Base-by-base conservation (phyloP, 2,888 invertebrate species). In the Hemithea aestivaria region DNA sequence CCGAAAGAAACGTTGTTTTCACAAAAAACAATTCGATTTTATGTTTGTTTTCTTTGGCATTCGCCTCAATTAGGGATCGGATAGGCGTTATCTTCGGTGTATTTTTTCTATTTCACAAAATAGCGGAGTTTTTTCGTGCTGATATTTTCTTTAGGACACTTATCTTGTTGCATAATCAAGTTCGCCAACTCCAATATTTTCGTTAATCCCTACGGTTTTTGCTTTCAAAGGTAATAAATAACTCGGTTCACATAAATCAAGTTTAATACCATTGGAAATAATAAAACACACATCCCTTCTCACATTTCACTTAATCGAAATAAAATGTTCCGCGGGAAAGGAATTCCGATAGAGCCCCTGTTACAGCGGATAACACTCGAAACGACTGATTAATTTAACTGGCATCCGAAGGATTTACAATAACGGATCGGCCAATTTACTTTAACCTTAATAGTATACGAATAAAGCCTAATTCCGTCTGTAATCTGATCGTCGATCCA, bases 21-120 rank as follows among this genome's bases (percentile, higher is more conserved):
- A 43, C 47, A 42, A 51, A 50, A 58, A 57, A 56, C 56, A 54
- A 59, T 59, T 61, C 57, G 52, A 60, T 59, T 33, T 27, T 24
- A 43, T 45, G 47, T 65, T 67, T 66, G 59, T 66, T 61, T 67
- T 58, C 51, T 46, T 58, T 55, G 47, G 57, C 53, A 36, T 60
- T 56, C 55, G 47, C 40, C 62, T 36, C 63, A 63, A 69, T 69
- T 68, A 65, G 56, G 51, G 49, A 49, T 48, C 40, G 49, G 48
- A 58, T 55, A 56, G 50, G 46, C 27, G 42, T 48, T 39, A 26
- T 9, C 29, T 24, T 29, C 29, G 26, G 29, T 20, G 11, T 25
- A 16, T 16, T 16, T 16, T 16, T 16, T 16, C 16, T 16, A 16
- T 16, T 16, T 4, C 16, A 16, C 16, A 16, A 4, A 16, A 16